These are phyloP conservation scores for Rattus rattus DNA, from an alignment of 2,113 vertebrate species.

Conservation along the genomic window DNA sequence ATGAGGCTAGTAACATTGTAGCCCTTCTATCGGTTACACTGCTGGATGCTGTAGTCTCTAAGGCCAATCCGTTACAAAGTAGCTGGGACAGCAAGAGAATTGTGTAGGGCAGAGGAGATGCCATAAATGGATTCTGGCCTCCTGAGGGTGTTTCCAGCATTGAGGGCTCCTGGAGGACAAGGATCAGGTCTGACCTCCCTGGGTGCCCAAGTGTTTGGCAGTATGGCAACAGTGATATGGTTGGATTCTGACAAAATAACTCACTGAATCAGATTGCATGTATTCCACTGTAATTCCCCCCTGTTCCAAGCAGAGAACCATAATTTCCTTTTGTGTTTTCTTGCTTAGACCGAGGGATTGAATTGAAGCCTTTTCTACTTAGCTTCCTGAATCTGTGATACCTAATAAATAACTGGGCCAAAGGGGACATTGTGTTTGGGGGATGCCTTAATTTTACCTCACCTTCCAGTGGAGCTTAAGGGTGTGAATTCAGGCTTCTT, in stretches of 20 bases:
- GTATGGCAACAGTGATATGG: not conserved
- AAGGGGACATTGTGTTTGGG: not conserved
- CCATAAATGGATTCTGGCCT: not conserved
- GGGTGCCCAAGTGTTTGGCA: not conserved
- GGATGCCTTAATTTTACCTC: not conserved
- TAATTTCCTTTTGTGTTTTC: not conserved
- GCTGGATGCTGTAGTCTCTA: not conserved
- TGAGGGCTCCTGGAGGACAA: not conserved
- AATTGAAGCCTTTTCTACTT: not conserved
- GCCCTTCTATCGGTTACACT: not conserved
- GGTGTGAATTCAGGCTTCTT: not conserved
- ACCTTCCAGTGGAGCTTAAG: not conserved
- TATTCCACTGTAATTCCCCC: not conserved
- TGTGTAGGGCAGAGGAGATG: not conserved
- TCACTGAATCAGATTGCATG: not conserved
- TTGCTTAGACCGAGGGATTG: not conserved
- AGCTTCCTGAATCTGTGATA: constrained; percentile 19
- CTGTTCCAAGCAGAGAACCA: not conserved
- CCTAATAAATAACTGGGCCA: not conserved
- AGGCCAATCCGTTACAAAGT: not conserved
- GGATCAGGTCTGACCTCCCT: not conserved
- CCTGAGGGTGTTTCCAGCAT: not conserved
- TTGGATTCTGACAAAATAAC: not conserved
- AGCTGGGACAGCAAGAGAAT: not conserved
- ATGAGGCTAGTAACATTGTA: not conserved